Evolutionary conservation across 2,113 vertebrate species (phyloP).

Genomic region (Donacobius atricapilla): DNA sequence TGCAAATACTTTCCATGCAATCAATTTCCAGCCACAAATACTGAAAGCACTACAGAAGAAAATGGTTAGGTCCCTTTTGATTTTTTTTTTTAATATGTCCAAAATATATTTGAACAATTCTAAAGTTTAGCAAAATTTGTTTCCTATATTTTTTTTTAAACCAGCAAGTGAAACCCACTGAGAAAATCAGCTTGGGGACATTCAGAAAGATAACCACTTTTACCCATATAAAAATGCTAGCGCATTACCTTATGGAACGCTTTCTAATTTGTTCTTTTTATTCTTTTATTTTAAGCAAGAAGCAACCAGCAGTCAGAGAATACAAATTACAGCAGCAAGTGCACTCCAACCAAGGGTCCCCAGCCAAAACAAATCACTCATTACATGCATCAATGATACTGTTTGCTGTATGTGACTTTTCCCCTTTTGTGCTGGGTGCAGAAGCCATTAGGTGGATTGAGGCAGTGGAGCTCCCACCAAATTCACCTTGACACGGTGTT

Average conservation of each 20-base stretch:
- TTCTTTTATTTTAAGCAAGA: conserved; percentile 27
- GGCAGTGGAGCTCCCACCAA: background rate
- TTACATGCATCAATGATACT: conserved; percentile 41
- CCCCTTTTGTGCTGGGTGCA: conserved; percentile 42
- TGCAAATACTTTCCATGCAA: background rate
- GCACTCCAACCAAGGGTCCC: conserved; percentile 17
- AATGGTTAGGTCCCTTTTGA: background rate
- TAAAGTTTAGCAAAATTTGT: background rate
- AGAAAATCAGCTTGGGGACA: background rate
- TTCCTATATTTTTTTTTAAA: background rate
- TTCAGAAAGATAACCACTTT: background rate
- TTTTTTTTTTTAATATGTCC: background rate
- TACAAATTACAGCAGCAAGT: conserved; percentile 28
- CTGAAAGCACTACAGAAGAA: background rate
- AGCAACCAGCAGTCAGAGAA: background rate
- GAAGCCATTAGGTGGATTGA: conserved; percentile 40
- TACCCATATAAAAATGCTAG: background rate
- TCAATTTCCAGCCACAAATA: background rate
- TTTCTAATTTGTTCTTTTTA: background rate
- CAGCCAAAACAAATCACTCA: conserved; percentile 52
- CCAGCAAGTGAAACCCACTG: background rate
- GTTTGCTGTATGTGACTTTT: conserved; percentile 34
- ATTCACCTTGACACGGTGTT: background rate
- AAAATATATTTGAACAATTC: background rate
- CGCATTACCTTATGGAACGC: background rate